These are phyloP conservation scores for Onychomys torridus DNA, from an alignment of 2,797 vertebrate genomes.

Conservation along the genomic window DNA sequence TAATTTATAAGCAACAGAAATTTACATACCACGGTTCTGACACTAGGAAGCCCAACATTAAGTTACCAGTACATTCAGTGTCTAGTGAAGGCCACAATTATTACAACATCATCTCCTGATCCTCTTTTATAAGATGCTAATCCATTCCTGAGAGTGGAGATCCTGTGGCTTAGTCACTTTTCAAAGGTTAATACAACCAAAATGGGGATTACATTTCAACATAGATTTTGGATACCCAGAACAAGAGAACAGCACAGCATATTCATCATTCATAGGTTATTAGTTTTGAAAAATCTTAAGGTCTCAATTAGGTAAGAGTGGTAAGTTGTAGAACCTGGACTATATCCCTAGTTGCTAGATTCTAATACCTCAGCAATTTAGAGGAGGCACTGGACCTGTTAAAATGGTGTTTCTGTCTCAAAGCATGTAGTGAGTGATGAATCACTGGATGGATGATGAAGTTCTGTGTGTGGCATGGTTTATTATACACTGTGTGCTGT, in stretches of 20 bases:
- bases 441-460: constrained; percentile 5
- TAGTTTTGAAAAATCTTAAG: constrained; percentile 27
- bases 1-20: background rate
- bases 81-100: background rate
- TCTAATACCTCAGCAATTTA: background rate
- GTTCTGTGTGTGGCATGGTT: background rate
- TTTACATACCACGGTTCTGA: background rate
- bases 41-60: background rate
- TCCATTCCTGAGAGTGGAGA: background rate
- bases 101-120: background rate
- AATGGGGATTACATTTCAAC: background rate
- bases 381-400: background rate
- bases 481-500: background rate
- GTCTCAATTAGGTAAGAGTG: background rate
- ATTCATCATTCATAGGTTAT: background rate
- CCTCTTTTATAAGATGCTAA: background rate
- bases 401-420: constrained; percentile 17
- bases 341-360: background rate
- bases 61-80: background rate
- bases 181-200: background rate
- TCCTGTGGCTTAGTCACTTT: background rate
- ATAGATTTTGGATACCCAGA: background rate
- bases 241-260: background rate
- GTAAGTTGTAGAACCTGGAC: background rate
- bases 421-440: background rate